phyloP scores from a whole-genome alignment of 2,888 invertebrate genomes.

The Encarsia formosa region DNA sequence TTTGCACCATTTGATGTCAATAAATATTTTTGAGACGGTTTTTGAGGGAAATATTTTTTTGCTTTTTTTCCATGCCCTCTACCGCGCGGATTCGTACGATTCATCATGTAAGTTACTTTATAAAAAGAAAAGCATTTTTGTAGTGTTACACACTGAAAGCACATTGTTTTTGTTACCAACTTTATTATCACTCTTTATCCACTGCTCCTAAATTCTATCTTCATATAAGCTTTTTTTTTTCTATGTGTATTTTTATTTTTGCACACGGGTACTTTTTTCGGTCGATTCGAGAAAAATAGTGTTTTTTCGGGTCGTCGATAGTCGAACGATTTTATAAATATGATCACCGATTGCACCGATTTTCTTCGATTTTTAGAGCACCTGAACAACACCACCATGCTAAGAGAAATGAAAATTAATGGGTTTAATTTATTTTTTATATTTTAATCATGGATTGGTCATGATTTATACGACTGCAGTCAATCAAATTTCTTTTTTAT shows the following conservation, averaged over 20 bases:
- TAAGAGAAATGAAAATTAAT: constrained; percentile 4
- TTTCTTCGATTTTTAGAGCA: constrained; percentile 36
- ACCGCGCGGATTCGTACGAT: constrained; percentile 45
- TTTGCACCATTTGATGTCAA: constrained; percentile 34
- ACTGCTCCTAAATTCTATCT: constrained; percentile 2
- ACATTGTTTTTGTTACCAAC: constrained; percentile 31
- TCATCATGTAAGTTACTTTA: constrained; percentile 44
- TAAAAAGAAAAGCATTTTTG: constrained; percentile 37
- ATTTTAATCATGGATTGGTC: background rate
- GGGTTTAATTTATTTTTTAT: too few species aligned
- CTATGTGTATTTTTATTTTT: constrained; percentile 1
- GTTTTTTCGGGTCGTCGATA: constrained; percentile 28
- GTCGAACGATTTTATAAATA: background rate
- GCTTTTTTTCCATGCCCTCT: constrained; percentile 49
- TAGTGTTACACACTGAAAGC: constrained; percentile 38
- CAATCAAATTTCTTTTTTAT: background rate
- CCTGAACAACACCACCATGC: constrained; percentile 29
- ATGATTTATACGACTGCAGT: background rate
- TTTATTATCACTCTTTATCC: constrained; percentile 21
- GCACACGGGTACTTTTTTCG: constrained; percentile 10
- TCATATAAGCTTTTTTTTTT: constrained; percentile 5
- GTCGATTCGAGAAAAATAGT: constrained; percentile 5
- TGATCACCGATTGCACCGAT: constrained; percentile 29
- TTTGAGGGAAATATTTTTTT: constrained; percentile 47
- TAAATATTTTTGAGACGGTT: constrained; percentile 44